Base-by-base conservation (phyloP, 35 echinoderm and acorn worm genomes). In the Holothuria glaberrima region DNA sequence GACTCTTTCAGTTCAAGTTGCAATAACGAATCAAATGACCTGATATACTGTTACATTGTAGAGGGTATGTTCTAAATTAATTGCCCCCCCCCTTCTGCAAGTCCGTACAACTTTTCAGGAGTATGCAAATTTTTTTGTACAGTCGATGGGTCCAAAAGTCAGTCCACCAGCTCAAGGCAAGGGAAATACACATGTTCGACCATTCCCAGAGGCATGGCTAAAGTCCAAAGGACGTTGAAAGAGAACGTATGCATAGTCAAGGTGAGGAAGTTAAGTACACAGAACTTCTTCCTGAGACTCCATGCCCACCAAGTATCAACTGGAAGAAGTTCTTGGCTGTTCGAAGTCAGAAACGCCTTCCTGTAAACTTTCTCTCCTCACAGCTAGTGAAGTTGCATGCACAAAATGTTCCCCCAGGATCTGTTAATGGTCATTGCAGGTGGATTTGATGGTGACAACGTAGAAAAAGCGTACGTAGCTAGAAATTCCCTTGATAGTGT, bases 371-470 rank as follows among this genome's bases (percentile, higher is more conserved):
- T 29, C 33, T 91, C 3, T 91, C 61, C 26, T 30, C 38, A 2
- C 20, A 52, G 17, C 35, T 52, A n/a, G n/a, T n/a, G n/a, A n/a
- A n/a, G 12, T 19, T 68, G 22, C 64, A 46, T 70, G 9, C 18
- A 12, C 24, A 32, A 16, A 25, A 52, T 46, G 25, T n/a, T 13
- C 6, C 79, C 54, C 50, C 68, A 9, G 30, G 41, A 29, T 12
- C 62, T 45, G 21, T 0, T 48, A 22, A 45, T 77, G 22, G 31
- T 77, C 12, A 14, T n/a, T 36, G 73, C 13, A 35, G 78, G 80
- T 28, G 90, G 77, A n/a, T 91, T 91, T 71, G 77, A 84, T 70
- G 68, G 78, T 19, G 25, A 56, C n/a, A n/a, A n/a, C n/a, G n/a
- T 41, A 48, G 77, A 91, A 34, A 31, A 85, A 12, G 80, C 59